Evolutionary conservation across 1,140 invertebrate species (phyloP).

Genomic region (Lasioglossum baleicum): DNA sequence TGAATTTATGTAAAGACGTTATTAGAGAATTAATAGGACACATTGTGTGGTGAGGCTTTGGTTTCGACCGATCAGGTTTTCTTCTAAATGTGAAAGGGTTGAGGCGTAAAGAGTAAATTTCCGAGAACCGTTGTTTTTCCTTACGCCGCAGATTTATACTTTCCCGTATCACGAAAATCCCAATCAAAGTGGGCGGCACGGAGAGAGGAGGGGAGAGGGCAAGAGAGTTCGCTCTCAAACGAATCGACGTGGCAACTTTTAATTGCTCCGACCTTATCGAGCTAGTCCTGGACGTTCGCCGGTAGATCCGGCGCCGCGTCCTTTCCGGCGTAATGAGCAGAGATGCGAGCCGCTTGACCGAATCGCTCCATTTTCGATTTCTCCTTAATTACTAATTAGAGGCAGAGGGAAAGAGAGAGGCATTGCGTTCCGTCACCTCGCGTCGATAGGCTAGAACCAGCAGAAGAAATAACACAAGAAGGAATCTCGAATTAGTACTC

Average conservation of each 20-base stretch:
- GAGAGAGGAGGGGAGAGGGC: too few relatives aligned
- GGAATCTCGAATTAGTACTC: neutral
- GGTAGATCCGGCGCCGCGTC: slow-evolving; percentile 23
- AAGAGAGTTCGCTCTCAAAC: slow-evolving; percentile 1
- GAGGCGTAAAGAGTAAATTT: too few relatives aligned
- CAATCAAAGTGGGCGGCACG: slow-evolving; percentile 27
- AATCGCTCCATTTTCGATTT: slow-evolving; percentile 50
- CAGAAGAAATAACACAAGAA: slow-evolving; percentile 35
- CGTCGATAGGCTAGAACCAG: slow-evolving; percentile 39
- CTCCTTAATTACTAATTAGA: slow-evolving; percentile 51
- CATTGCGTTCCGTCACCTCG: neutral
- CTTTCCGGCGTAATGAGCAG: slow-evolving; percentile 45
- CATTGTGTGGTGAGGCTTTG: too few relatives aligned
- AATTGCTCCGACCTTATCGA: slow-evolving; percentile 48
- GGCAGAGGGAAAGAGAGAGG: neutral
- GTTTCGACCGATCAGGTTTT: too few relatives aligned
- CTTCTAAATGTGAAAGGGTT: too few relatives aligned
- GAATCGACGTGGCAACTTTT: slow-evolving; percentile 49
- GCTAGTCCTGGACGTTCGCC: neutral
- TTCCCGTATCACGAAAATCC: slow-evolving; percentile 2
- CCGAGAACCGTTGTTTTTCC: neutral
- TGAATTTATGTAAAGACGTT: too few relatives aligned
- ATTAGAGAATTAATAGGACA: too few relatives aligned
- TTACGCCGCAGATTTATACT: neutral
- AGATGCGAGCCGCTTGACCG: slow-evolving; percentile 44